Evolutionary conservation across 2,113 vertebrate genomes (phyloP).

Genomic region (Pseudopodoces humilis): DNA sequence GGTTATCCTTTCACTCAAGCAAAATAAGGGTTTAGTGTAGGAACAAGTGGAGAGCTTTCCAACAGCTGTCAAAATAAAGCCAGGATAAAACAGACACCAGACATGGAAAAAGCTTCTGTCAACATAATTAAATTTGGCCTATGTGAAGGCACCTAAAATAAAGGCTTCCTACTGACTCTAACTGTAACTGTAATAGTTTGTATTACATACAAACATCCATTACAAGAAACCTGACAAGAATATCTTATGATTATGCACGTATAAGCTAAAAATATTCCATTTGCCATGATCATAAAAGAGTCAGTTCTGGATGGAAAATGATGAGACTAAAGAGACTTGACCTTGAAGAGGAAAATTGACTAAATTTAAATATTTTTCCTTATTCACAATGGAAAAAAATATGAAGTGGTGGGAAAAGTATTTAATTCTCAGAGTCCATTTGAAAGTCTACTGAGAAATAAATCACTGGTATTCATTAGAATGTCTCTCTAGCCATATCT

Average conservation of each 20-base stretch:
- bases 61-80: neutral
- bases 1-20: neutral
- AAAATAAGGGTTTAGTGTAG: neutral
- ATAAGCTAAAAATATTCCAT: neutral
- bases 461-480: neutral
- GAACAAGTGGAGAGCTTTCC: neutral
- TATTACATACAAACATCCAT: neutral
- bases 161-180: neutral
- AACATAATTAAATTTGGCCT: neutral
- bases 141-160: neutral
- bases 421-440: constrained; percentile 26
- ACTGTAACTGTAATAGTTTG: neutral
- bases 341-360: constrained; percentile 44
- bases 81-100: neutral
- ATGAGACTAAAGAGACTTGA: constrained; percentile 30
- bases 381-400: constrained; percentile 48
- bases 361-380: constrained; percentile 62
- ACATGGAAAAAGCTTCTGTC: constrained; percentile 27
- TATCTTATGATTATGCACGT: neutral
- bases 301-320: constrained; percentile 4
- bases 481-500: neutral
- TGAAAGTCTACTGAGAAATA: constrained; percentile 43
- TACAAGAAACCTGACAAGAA: neutral
- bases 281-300: neutral
- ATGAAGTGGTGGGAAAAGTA: neutral